Evolutionary conservation across 2,113 vertebrate genomes (phyloP).

Genomic region (Malurus cyaneus): DNA sequence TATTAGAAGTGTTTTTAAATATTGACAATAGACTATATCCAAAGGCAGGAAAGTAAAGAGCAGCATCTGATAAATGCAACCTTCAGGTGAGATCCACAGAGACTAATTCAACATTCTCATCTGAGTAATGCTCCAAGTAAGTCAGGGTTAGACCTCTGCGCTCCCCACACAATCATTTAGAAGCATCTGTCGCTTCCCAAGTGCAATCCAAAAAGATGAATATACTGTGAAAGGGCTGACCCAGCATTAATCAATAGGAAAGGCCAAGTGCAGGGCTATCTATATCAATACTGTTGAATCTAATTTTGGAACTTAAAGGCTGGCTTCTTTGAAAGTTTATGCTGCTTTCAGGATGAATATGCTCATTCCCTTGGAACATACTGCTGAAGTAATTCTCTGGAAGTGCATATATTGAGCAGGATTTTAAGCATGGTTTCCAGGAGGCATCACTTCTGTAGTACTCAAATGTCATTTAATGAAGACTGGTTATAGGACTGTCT

Average conservation of each 20-base stretch:
- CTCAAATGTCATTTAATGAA: not conserved
- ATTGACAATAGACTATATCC: not conserved
- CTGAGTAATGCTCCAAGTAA: not conserved
- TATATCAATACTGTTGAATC: slow-evolving; percentile 4
- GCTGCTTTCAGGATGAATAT: not conserved
- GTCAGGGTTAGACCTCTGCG: not conserved
- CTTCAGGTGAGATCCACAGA: not conserved
- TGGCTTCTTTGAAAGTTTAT: not conserved
- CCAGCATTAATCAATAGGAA: slow-evolving; percentile 20
- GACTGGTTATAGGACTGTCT: not conserved
- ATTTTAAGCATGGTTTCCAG: not conserved
- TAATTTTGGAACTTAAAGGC: not conserved
- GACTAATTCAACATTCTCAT: not conserved
- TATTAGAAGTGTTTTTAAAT: not conserved
- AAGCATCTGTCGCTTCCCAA: not conserved
- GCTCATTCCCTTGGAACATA: not conserved
- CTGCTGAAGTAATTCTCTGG: not conserved
- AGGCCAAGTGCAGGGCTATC: not conserved
- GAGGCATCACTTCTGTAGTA: not conserved
- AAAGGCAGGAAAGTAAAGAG: not conserved
- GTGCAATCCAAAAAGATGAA: slow-evolving; percentile 11
- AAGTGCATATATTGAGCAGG: not conserved
- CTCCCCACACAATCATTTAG: not conserved
- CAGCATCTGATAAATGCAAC: not conserved
- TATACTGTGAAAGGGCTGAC: slow-evolving; percentile 18